These are phyloP conservation scores for Marmota monax DNA, from an alignment of 2,113 vertebrate species.

Conservation along the genomic window DNA sequence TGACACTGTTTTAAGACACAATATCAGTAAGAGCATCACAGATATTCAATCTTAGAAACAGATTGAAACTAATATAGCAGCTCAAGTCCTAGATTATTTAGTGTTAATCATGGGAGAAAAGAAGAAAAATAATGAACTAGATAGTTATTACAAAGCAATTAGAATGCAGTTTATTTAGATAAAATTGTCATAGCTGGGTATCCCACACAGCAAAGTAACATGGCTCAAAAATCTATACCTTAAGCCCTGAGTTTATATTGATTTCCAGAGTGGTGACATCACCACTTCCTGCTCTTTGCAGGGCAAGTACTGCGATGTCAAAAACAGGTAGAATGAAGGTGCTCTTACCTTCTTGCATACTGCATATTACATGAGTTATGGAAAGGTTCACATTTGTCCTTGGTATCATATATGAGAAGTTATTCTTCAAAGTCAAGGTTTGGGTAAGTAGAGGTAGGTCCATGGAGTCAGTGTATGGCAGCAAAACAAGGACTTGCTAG, in stretches of 20 bases:
- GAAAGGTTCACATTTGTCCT: not conserved
- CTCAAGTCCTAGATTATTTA: not conserved
- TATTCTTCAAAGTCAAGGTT: not conserved
- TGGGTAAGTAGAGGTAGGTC: not conserved
- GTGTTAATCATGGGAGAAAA: not conserved
- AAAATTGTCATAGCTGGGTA: not conserved
- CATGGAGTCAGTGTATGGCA: not conserved
- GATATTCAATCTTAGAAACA: not conserved
- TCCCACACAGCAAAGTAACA: not conserved
- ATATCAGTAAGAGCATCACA: not conserved
- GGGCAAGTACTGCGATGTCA: not conserved
- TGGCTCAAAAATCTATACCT: not conserved
- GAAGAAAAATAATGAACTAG: not conserved
- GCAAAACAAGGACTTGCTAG: not conserved
- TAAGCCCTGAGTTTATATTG: not conserved
- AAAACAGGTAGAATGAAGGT: not conserved
- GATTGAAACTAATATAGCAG: not conserved
- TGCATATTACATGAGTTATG: not conserved
- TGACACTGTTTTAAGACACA: not conserved
- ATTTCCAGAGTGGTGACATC: not conserved
- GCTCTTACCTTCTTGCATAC: not conserved
- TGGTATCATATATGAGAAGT: not conserved
- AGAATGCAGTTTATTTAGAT: conserved; percentile 10
- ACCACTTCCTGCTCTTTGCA: not conserved
- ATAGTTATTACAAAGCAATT: not conserved